Percentiles rank a stretch among this genome's conserved stretches.
Conservation (phyloP, 1,140 invertebrate species). For the Helicorthomorpha holstii region DNA sequence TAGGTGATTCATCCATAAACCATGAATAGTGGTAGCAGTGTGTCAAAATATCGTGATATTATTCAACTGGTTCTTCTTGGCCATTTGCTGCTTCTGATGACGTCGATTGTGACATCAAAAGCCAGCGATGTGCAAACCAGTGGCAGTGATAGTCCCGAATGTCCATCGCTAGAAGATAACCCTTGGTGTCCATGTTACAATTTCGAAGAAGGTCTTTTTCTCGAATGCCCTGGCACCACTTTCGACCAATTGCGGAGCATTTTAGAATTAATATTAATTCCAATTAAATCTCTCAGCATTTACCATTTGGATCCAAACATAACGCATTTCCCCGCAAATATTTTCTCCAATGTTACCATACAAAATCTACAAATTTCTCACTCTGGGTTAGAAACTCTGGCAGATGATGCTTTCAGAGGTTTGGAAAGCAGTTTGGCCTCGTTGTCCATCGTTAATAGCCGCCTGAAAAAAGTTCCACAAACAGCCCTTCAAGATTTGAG, state of each 20-base stretch:
- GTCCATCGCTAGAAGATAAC: conserved; percentile 48
- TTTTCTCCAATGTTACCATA: conserved; percentile 51
- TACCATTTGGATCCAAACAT: conserved; percentile 64
- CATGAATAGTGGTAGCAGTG: no score
- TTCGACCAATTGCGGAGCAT: conserved; percentile 34
- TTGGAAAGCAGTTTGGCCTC: conserved; percentile 57
- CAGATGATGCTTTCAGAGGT: conserved; percentile 50
- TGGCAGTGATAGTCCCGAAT: no score
- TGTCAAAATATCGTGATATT: no score
- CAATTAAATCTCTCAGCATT: conserved; percentile 65
- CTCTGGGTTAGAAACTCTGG: conserved; percentile 52
- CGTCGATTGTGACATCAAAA: no score
- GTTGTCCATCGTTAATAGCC: conserved; percentile 59
- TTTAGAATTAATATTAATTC: conserved; percentile 31
- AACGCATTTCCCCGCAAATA: conserved; percentile 43
- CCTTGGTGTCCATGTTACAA: conserved; percentile 74
- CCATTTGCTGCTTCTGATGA: no score
- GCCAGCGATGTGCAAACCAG: no score
- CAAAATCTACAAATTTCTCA: conserved; percentile 56
- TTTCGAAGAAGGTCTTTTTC: conserved; percentile 72
- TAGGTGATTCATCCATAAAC: no score
- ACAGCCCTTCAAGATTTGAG: conserved; percentile 53
- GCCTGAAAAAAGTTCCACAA: conserved; percentile 59
- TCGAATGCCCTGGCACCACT: conserved; percentile 70
- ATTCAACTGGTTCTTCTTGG: no score